Base-by-base conservation (phyloP, 1,140 invertebrate genomes). In the Drosophila albomicans region DNA sequence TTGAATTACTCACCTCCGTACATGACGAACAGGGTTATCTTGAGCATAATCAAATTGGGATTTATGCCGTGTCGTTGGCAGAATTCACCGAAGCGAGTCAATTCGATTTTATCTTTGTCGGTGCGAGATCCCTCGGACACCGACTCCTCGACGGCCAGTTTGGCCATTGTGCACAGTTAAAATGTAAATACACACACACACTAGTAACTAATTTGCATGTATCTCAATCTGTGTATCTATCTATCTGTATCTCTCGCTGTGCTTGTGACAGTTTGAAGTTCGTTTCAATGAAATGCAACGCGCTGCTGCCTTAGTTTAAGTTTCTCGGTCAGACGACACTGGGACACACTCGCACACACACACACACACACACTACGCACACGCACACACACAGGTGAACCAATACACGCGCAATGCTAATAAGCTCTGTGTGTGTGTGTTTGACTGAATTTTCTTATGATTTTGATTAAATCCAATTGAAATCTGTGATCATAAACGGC, bases 21-120 rank as follows among this genome's bases (percentile, higher is more conserved):
- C 94, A 96, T 96, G 80, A 96, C 95, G 92, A 97, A 97, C 5
- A 96, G 93, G 45, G 96, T 96, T 74, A 96, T 94, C 94, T 97
- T 97, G 70, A 97, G 93, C 94, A 96, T 96, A 76, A 96, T 94
- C 62, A 96, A 92, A 92, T 96, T 96, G 58, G 95, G 95, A 93
- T 96, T 96, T 73, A 96, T 95, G 63, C 94, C 93, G 32, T 54
- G 81, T 11, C 86, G 79, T 25, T 76, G 75, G 54, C 92, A 92
- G 59, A 87, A 92, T 75, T 92, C 88, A 11, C 81, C 91, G 65
- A 92, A 92, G 35, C 75, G 78, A 59, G 92, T 76, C 13, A 90
- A 59, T 59, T 91, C 91, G 32, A 81, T 76, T 71, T 91, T 92
- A 51, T 92, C 82, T 69, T 91, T 92, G 49, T 92, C 79, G n/a